Percentiles rank a stretch among this genome's conserved stretches.
These are phyloP conservation scores for Hippopotamyrus pictus DNA, from an alignment of 2,797 vertebrate genomes.

Conservation along the genomic window DNA sequence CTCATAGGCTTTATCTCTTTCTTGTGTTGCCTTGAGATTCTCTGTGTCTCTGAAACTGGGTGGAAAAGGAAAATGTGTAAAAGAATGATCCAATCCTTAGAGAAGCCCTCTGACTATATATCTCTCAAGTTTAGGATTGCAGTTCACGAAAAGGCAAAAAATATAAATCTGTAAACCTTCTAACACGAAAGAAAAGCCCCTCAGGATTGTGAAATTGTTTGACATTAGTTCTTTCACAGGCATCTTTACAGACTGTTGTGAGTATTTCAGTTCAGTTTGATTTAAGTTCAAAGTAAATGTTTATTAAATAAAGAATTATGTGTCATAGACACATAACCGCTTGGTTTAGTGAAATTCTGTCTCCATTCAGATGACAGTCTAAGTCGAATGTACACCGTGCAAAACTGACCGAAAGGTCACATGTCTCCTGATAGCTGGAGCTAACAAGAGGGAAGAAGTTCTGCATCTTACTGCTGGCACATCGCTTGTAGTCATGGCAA, in stretches of 20 bases:
- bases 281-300: conserved; percentile 3
- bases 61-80: conserved; percentile 15
- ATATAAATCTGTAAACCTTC: neutral
- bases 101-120: neutral
- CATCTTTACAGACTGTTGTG: neutral
- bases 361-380: neutral
- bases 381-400: neutral
- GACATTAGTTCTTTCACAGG: neutral
- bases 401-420: neutral
- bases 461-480: conserved; percentile 26
- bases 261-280: neutral
- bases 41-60: conserved; percentile 12
- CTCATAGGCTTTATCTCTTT: neutral
- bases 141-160: conserved; percentile 33
- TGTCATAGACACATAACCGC: neutral
- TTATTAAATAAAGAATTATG: neutral
- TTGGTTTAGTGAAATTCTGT: neutral
- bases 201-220: neutral
- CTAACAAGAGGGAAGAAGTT: conserved; percentile 16
- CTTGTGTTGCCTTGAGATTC: neutral
- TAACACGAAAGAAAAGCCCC: neutral
- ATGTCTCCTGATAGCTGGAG: neutral
- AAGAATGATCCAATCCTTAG: neutral
- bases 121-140: conserved; percentile 31
- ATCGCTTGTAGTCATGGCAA: conserved; percentile 33